phyloP scores from a whole-genome alignment of 2,888 invertebrate genomes.

The Dascillus cervinus region DNA sequence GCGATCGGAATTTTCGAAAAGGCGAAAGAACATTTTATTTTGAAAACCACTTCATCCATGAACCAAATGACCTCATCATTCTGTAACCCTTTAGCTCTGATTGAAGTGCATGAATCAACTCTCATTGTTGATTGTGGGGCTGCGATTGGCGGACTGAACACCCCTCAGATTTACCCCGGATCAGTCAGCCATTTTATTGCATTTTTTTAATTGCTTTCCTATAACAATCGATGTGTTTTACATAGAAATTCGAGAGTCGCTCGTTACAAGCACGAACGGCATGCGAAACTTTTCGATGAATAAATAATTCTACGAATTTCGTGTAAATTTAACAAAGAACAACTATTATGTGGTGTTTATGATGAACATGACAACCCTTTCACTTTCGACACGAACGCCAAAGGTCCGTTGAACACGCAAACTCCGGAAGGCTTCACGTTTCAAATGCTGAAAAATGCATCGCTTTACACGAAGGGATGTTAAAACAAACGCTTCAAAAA shows the following conservation, averaged over 20 bases:
- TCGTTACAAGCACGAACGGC: too few species aligned
- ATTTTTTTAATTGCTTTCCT: too few species aligned
- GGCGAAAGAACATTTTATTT: conserved; percentile 15
- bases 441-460: conserved; percentile 7
- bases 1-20: conserved; percentile 15
- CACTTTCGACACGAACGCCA: conserved; percentile 11
- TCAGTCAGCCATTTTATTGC: conserved; percentile 13
- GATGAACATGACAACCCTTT: conserved; percentile 13
- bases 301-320: background rate
- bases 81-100: conserved; percentile 33
- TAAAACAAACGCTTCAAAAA: too few species aligned
- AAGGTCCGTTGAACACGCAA: conserved; percentile 12
- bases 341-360: conserved; percentile 10
- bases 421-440: conserved; percentile 15
- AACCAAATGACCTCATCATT: conserved; percentile 35
- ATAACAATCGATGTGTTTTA: too few species aligned
- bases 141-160: conserved; percentile 27
- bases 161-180: conserved; percentile 20
- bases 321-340: conserved; percentile 8
- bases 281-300: too few species aligned
- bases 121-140: conserved; percentile 27
- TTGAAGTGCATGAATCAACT: conserved; percentile 37
- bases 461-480: background rate
- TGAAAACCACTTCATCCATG: conserved; percentile 10
- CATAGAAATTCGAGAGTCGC: too few species aligned